These are phyloP conservation scores for Salticus scenicus DNA, from an alignment of 2,888 invertebrate genomes.

Conservation along the genomic window DNA sequence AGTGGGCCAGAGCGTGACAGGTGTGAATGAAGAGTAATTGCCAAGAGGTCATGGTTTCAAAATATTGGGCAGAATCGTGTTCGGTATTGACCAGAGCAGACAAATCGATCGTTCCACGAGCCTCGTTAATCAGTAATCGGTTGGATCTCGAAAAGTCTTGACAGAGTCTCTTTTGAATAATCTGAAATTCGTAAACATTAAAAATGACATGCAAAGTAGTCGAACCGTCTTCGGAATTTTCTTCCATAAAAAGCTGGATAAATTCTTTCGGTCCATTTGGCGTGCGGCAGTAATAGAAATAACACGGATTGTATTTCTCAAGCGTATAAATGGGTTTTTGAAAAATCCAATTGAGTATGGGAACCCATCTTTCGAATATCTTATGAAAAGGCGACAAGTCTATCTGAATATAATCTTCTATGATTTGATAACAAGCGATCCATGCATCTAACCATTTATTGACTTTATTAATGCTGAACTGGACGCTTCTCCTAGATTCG, in stretches of 20 bases:
- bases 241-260: conserved; percentile 14
- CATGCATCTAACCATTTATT: conserved; percentile 21
- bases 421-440: conserved; percentile 14
- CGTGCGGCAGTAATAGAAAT: conserved; percentile 18
- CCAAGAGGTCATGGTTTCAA: background rate
- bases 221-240: background rate
- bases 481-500: background rate
- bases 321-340: conserved; percentile 18
- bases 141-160: background rate
- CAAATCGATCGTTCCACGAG: conserved; percentile 28
- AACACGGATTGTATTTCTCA: background rate
- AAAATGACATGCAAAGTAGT: background rate
- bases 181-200: conserved; percentile 24
- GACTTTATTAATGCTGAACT: background rate
- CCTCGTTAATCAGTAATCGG: conserved; percentile 5
- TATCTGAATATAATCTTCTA: background rate
- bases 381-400: conserved; percentile 11
- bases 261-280: conserved; percentile 25
- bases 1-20: conserved; percentile 25
- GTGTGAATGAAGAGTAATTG: conserved; percentile 29
- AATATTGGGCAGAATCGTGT: conserved; percentile 17
- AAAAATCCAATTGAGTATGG: conserved; percentile 13
- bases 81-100: background rate
- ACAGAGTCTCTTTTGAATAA: background rate
- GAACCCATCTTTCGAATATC: conserved; percentile 10